Base-by-base conservation (phyloP, 2,888 invertebrate genomes). In the Leucoma salicis region DNA sequence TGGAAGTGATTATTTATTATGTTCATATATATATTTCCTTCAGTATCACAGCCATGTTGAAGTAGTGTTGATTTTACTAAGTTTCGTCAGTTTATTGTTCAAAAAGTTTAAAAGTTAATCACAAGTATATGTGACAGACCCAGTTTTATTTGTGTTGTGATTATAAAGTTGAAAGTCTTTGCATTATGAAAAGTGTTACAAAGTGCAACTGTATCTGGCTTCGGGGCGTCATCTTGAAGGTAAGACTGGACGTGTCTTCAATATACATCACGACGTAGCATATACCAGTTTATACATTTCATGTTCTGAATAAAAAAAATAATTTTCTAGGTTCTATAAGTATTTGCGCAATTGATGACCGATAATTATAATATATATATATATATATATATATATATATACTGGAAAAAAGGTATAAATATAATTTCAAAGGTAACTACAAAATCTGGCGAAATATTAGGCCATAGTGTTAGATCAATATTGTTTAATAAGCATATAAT, bases 171-270 rank as follows among this genome's bases (percentile, higher is more conserved):
- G 45, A 79, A 85, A 87, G 80, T 85, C 61, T 73, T 79, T 76
- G 70, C 78, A 81, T 82, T 82, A 90, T 89, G 88, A 83, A 82
- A 89, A 90, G 90, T 90, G 90, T 82, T 80, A 63, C 74, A 79
- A 90, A 90, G 90, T 90, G 90, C 87, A 82, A 87, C 79, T 82
- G 82, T 84, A 77, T 74, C 84, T 85, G 85, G 79, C 87, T 78
- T 83, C 88, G 81, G 82, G 87, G 82, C 88, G 82, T 85, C 85
- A 74, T 78, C 77, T 74, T 66, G 66, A 86, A 90, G 90, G 90
- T 90, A 90, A 90, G 90, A 85, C 82, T 86, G 87, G 90, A 88
- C 74, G 89, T 87, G 89, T 86, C 87, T 88, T 79, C 83, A 59
- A 79, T 83, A 79, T 70, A 84, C 82, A 87, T 82, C 84, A 82